Evolutionary conservation across 2,797 vertebrate species (phyloP).

Genomic region (Prunella strophiata): DNA sequence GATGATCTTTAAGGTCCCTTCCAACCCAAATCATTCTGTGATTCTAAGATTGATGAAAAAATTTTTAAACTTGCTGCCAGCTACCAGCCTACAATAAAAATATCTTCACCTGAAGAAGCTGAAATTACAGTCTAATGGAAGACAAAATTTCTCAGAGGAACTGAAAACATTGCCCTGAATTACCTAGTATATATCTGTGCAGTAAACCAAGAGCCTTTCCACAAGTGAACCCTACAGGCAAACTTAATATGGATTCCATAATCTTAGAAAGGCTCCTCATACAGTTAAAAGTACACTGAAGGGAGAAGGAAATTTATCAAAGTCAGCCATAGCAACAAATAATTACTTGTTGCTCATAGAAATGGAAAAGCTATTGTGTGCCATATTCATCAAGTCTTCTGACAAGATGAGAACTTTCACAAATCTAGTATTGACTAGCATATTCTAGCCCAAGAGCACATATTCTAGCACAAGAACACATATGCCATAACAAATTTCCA

Average conservation of each 20-base stretch:
- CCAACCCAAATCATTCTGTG: not conserved
- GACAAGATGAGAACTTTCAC: conserved; percentile 18
- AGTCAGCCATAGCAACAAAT: conserved; percentile 19
- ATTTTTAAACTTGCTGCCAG: not conserved
- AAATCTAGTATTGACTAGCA: not conserved
- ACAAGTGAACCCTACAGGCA: not conserved
- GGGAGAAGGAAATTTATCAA: conserved; percentile 22
- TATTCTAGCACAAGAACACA: not conserved
- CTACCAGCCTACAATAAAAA: not conserved
- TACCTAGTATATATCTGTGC: not conserved
- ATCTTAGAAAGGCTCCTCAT: not conserved
- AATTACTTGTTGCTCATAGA: not conserved
- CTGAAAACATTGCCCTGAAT: not conserved
- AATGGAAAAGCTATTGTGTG: conserved; percentile 1
- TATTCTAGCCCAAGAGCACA: not conserved
- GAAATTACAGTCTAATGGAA: not conserved
- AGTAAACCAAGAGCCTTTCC: not conserved
- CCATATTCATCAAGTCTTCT: conserved; percentile 27
- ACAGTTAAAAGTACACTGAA: not conserved
- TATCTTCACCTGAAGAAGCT: not conserved
- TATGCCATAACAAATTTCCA: not conserved
- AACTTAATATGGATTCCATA: not conserved
- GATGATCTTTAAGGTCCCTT: not conserved
- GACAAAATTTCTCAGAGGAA: not conserved
- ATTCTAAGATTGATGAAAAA: not conserved